Base-by-base conservation (phyloP, 1,140 invertebrate species). In the Drosophila oshimai region DNA sequence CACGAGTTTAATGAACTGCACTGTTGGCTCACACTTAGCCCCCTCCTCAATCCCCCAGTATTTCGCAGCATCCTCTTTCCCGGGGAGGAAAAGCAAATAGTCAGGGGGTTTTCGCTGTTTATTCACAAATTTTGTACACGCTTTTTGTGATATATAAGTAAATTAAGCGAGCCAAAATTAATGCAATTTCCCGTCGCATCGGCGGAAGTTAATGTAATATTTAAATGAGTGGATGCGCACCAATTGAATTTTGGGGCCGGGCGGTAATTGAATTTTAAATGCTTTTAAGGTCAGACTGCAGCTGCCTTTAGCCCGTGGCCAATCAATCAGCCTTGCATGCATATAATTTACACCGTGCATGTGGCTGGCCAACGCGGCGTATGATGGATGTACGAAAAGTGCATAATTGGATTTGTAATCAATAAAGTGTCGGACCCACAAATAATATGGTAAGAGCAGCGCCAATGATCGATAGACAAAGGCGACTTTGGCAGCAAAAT, bases 1-100 rank as follows among this genome's bases (percentile, higher is more conserved):
- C 60, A 45, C 57, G 72, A 73, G 80, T 84, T 86, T 86, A 84
- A 80, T 86, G 80, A 84, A 84, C 80, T 75, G 80, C 65, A 69
- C 31, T 41, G 70, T 29, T 72, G 60, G 34, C 24, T 29, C 31
- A 29, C 20, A 6, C 33, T 20, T 10, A 6, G 6, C 44, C 4
- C 6, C 17, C 45, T 22, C n/a, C n/a, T n/a, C n/a, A n/a, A n/a
- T n/a, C n/a, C n/a, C n/a, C n/a, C n/a, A n/a, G n/a, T n/a, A 20
- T 20, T 37, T 20, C 17, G n/a, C n/a, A 49, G 13, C 22, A 10
- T 29, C 12, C 17, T 22, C 12, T 42, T 42, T 4, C n/a, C n/a
- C n/a, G n/a, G 18, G 2, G 18, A 15, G 13, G 18, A 12, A 28
- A 42, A 26, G 28, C 28, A 60, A 62, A 60, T 62, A 62, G 53